Percentiles rank a stretch among this genome's conserved stretches.
phyloP scores from a whole-genome alignment of 2,113 vertebrate genomes.

The Hemiscyllium ocellatum region DNA sequence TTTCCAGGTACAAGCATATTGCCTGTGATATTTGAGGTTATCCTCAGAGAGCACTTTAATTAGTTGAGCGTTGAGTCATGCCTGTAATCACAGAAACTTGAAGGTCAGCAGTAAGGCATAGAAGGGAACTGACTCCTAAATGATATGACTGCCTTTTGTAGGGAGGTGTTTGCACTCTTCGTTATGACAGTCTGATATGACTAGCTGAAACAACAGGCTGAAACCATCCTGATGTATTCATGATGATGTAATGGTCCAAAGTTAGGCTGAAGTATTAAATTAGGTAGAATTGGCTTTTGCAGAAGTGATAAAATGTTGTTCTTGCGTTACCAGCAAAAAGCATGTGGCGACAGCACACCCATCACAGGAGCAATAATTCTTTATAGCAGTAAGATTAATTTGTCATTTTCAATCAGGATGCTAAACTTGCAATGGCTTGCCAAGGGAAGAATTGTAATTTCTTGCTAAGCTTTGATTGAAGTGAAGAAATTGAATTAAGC shows the following conservation, averaged over 20 bases:
- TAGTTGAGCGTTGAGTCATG: not conserved
- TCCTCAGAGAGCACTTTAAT: no score
- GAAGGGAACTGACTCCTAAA: not conserved
- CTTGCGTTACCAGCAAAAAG: not conserved
- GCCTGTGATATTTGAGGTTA: no score
- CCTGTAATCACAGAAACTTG: not conserved
- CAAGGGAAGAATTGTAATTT: not conserved
- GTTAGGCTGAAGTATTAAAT: not conserved
- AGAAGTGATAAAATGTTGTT: not conserved
- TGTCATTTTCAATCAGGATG: slow-evolving; percentile 3
- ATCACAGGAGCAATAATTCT: not conserved
- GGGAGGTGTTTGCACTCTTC: not conserved
- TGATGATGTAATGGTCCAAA: not conserved
- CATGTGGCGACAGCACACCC: not conserved
- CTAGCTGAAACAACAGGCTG: not conserved
- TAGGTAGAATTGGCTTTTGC: not conserved
- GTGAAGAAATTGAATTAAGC: not conserved
- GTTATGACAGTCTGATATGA: not conserved
- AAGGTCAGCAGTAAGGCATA: no score
- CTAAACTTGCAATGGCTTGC: not conserved
- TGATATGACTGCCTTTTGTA: not conserved
- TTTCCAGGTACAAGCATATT: no score
- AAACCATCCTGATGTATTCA: not conserved
- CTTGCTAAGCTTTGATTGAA: not conserved
- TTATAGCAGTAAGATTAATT: not conserved